A percentile compares a stretch with the other conserved stretches of the same genome.
Evolutionary conservation across 2,888 invertebrate species (phyloP).

Genomic region (Mycalesis mineus): DNA sequence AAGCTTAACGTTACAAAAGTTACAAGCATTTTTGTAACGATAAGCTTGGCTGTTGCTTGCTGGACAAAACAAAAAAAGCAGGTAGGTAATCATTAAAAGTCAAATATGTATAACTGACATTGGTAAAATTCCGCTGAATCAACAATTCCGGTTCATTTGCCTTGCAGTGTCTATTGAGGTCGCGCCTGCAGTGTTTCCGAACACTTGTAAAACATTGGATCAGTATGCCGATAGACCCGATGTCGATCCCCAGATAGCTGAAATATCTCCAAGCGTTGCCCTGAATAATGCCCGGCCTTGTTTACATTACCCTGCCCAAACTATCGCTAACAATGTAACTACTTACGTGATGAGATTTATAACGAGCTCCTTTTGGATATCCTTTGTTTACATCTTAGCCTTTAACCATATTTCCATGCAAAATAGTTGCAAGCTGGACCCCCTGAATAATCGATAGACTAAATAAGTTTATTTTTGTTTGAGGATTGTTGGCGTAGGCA

Average conservation of each 20-base stretch:
- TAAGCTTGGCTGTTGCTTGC: no score
- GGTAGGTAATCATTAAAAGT: no score
- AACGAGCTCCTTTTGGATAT: conserved; percentile 28
- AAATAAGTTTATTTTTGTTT: not conserved
- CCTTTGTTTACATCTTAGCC: conserved; percentile 24
- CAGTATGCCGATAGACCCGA: conserved; percentile 44
- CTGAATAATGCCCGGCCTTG: conserved; percentile 35
- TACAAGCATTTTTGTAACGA: no score
- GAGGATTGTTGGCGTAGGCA: not conserved
- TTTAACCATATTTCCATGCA: conserved; percentile 22
- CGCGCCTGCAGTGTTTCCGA: conserved; percentile 39
- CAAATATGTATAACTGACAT: no score
- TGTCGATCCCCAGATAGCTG: conserved; percentile 50
- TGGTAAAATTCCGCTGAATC: not conserved
- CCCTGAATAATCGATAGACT: conserved; percentile 2
- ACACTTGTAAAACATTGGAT: conserved; percentile 42
- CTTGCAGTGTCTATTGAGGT: conserved; percentile 30
- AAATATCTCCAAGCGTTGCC: conserved; percentile 45
- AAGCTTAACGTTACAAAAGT: no score
- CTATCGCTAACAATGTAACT: conserved; percentile 35
- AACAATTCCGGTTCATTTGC: conserved; percentile 8
- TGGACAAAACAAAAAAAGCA: no score
- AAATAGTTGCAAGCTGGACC: conserved; percentile 12
- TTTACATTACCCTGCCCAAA: conserved; percentile 40
- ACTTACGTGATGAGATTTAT: conserved; percentile 38